These are phyloP conservation scores for Indicator maculatus DNA, from an alignment of 2,113 vertebrate genomes.

Conservation along the genomic window DNA sequence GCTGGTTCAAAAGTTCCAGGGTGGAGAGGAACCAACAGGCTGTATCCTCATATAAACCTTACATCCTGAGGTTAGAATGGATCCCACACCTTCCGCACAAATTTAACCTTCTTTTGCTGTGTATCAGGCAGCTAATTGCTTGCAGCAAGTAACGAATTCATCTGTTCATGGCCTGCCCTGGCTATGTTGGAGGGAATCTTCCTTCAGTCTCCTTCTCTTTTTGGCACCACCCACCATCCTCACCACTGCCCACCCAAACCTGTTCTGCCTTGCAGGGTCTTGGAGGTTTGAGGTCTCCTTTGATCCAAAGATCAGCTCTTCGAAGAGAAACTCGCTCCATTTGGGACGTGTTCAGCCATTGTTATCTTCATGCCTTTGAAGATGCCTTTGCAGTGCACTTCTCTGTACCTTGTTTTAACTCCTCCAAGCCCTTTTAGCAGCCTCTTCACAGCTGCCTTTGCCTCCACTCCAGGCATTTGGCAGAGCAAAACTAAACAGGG, in stretches of 20 bases:
- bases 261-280: background rate
- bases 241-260: background rate
- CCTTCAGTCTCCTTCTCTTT: background rate
- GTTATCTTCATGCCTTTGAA: conserved; percentile 30
- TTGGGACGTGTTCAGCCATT: conserved; percentile 36
- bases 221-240: background rate
- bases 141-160: background rate
- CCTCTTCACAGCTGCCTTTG: conserved; percentile 17
- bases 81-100: background rate
- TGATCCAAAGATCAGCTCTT: conserved; percentile 13
- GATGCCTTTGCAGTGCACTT: background rate
- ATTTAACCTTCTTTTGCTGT: background rate
- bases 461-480: background rate
- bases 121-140: background rate
- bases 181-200: background rate
- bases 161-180: background rate
- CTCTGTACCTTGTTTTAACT: background rate
- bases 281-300: background rate
- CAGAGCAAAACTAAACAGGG: background rate
- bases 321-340: background rate
- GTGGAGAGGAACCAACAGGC: background rate
- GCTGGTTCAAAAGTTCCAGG: conserved; percentile 3
- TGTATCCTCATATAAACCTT: conserved; percentile 53
- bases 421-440: background rate
- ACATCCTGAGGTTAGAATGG: background rate